Base-by-base conservation (phyloP, 37 sponge, comb jelly and placozoan species). In the Cliona cf. orientalis region DNA sequence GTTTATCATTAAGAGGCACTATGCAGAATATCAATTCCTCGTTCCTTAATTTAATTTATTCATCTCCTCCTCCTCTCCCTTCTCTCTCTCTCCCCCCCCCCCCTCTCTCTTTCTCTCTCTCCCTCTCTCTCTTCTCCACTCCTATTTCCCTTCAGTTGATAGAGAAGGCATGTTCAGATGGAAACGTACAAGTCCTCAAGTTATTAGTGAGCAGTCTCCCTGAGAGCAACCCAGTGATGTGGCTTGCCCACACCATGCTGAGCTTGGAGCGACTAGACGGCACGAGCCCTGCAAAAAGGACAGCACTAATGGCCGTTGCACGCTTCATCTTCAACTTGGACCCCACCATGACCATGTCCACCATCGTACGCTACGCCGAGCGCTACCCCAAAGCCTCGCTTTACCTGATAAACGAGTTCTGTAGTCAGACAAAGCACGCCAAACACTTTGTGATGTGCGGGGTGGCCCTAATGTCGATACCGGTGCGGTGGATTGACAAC, bases 181-280 rank as follows among this genome's bases (percentile, higher is more conserved):
- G 90, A 14, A 45, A 66, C 19, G 31, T 72, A 21, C 41, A 78
- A 19, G 75, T 79, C 34, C 69, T 89, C 40, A 83, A 89, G 62
- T 67, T 89, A 26, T 57, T 89, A 1, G 40, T 78, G 11, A 42
- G 80, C 29, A 53, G 46, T 7, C 31, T 77, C 64, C 41, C 34
- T 28, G 58, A 78, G 5, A 62, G 66, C 28, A 29, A 71, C 46
- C 57, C 73, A 23, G 38, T 64, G 17, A 14, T 14, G 25, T 74
- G 79, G 80, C 55, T 89, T 31, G 23, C 4, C 23, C 39, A 33
- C 32, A 61, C 75, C 33, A 72, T 79, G 42, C 45, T 58, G 11
- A 82, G 69, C 25, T 60, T 89, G 43, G 73, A 78, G 68, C 5
- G 56, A 49, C 76, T 59, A 17, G 28, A 53, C 5, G 21, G 23